Conservation (phyloP, 2,888 invertebrate species). For the Cephonodes hylas region DNA sequence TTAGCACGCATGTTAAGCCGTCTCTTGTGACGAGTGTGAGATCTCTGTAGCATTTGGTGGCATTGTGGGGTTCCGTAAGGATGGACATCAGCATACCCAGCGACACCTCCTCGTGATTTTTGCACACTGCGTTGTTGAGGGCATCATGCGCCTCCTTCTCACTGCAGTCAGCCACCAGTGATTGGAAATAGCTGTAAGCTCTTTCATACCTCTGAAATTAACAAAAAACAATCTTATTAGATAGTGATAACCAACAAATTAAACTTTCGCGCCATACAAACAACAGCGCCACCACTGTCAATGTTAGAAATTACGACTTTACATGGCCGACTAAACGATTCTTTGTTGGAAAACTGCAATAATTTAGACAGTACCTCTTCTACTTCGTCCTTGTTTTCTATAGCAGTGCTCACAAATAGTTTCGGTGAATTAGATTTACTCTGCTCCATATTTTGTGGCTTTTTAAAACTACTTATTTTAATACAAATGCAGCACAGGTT, state of each 20-base stretch:
- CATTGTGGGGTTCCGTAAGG: constrained; percentile 91
- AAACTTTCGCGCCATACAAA: constrained; percentile 68
- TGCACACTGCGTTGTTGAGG: constrained; percentile 92
- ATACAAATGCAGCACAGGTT: constrained; percentile 80
- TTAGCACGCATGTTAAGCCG: constrained; percentile 90
- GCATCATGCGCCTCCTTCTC: constrained; percentile 97
- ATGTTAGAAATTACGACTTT: constrained; percentile 65
- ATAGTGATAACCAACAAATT: constrained; percentile 42
- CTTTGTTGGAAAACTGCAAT: constrained; percentile 75
- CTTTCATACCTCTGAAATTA: constrained; percentile 93
- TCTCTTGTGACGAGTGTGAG: constrained; percentile 94
- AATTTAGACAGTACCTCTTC: constrained; percentile 89
- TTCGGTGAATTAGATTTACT: constrained; percentile 84
- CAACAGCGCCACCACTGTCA: constrained; percentile 73
- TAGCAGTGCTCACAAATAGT: constrained; percentile 89
- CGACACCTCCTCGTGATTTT: constrained; percentile 96
- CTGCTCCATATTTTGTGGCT: constrained; percentile 80
- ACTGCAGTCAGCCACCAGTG: constrained; percentile 89
- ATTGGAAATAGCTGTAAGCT: constrained; percentile 89
- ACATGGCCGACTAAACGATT: constrained; percentile 78
- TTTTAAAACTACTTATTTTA: constrained; percentile 78
- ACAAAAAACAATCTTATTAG: constrained; percentile 36
- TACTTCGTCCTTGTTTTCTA: constrained; percentile 94
- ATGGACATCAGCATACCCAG: constrained; percentile 94
- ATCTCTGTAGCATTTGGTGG: constrained; percentile 94